Base-by-base conservation (phyloP, 1,140 invertebrate genomes). In the Cotesia glomerata region DNA sequence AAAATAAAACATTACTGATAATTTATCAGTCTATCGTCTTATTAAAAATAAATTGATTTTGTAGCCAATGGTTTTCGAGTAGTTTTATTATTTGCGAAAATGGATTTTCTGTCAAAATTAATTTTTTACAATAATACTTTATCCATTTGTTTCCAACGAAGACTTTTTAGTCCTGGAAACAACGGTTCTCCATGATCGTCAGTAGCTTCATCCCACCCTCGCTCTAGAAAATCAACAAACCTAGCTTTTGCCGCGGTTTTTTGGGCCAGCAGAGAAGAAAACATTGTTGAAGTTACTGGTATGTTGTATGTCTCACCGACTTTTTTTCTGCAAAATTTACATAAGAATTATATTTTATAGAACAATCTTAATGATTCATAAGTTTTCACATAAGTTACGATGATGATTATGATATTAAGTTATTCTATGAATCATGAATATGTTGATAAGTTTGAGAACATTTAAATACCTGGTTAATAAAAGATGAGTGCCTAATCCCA, bases 401-500 rank as follows among this genome's bases (percentile, higher is more conserved):
- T 26, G 26, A 26, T 26, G 26, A 26, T 26, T 26, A 26, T 26
- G 26, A 39, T 39, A 39, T 39, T 8, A 39, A 8, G 3, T 39
- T 39, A 39, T 45, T 45, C 39, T 11, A 11, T 45, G 39, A 45
- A 7, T 3, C 5, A 45, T 11, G 39, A 45, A 11, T 9, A 8
- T 11, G 7, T 7, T 45, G 7, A 45, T 9, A 39, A 45, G 39
- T 45, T 45, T 45, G 5, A 7, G 11, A 45, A 45, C 11, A 8
- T 45, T 45, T 45, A 7, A 45, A 45, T 67, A 70, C 68, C 68
- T 61, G 61, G 36, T 39, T 32, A 45, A 36, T 45, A 70, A 51
- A 8, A 70, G 35, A 8, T 14, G 32, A 32, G 45, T 36, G 4
- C 68, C 68, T 39, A 70, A 70, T 45, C 68, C 68, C 7, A 70